Evolutionary conservation across 2,797 vertebrate genomes (phyloP).

Genomic region (Nothura maculosa): DNA sequence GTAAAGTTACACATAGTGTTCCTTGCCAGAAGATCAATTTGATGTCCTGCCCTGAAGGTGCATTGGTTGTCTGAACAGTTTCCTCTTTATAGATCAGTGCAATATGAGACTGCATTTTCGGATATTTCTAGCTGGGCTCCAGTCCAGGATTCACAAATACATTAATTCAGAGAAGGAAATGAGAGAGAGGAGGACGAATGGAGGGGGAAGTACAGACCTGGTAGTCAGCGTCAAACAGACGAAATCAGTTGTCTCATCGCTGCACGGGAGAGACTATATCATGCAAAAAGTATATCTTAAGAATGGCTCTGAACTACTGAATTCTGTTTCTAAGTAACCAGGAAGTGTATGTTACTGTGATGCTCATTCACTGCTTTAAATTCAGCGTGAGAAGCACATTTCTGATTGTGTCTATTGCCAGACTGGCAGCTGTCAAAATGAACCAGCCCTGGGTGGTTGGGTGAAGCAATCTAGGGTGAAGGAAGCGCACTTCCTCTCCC

Average conservation of each 20-base stretch:
- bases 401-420: neutral
- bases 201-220: slow-evolving; percentile 61
- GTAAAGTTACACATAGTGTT: slow-evolving; percentile 61
- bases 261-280: neutral
- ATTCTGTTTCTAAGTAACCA: slow-evolving; percentile 44
- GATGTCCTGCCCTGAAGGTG: slow-evolving; percentile 59
- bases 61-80: slow-evolving; percentile 73
- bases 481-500: neutral
- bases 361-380: neutral
- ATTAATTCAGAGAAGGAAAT: slow-evolving; percentile 76
- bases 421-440: neutral
- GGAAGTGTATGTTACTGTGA: neutral
- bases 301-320: neutral
- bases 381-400: neutral
- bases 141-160: slow-evolving; percentile 76
- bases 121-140: slow-evolving; percentile 73
- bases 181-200: slow-evolving; percentile 38
- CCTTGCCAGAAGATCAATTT: slow-evolving; percentile 74
- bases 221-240: slow-evolving; percentile 69
- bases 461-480: neutral
- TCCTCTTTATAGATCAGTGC: slow-evolving; percentile 76
- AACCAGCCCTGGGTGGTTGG: neutral
- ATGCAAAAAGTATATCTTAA: neutral
- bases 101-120: slow-evolving; percentile 74
- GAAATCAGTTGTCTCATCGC: slow-evolving; percentile 43